Percentiles rank a stretch among this genome's conserved stretches.
Evolutionary conservation across 1,140 invertebrate species (phyloP).

Genomic region (Megalonaias nervosa): DNA sequence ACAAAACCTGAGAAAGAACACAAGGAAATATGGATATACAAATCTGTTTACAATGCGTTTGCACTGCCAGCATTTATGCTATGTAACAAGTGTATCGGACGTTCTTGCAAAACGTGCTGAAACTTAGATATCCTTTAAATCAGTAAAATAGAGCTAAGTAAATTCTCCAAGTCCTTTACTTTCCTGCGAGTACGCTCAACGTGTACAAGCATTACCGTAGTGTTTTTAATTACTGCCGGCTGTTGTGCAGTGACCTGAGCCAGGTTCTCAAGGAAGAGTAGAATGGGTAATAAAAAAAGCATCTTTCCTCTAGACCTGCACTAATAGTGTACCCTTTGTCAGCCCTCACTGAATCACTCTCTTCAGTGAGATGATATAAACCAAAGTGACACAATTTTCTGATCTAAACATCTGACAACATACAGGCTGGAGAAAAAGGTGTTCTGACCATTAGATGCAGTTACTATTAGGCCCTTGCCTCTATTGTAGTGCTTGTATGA

Average conservation of each 20-base stretch:
- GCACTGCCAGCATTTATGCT: no score
- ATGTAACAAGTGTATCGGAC: no score
- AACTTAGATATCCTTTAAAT: no score
- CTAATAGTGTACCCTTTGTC: slow-evolving; percentile 30
- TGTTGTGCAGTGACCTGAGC: neutral
- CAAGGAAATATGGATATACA: no score
- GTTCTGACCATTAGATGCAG: slow-evolving; percentile 2
- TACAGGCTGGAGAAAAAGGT: slow-evolving; percentile 7
- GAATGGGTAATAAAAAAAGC: slow-evolving; percentile 7
- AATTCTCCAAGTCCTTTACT: neutral
- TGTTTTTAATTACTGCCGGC: neutral
- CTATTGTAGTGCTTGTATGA: slow-evolving; percentile 28
- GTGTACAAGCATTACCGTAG: slow-evolving; percentile 3
- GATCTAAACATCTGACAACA: slow-evolving; percentile 9
- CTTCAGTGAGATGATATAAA: slow-evolving; percentile 9
- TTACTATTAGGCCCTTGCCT: slow-evolving; percentile 16
- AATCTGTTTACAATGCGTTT: no score
- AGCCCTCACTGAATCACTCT: slow-evolving; percentile 11
- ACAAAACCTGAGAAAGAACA: no score
- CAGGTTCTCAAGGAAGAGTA: slow-evolving; percentile 1
- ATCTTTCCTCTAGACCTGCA: neutral
- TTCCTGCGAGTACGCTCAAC: neutral
- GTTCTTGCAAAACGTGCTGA: no score
- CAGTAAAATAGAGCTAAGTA: no score
- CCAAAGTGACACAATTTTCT: slow-evolving; percentile 18